Conservation (phyloP, 2,113 vertebrate genomes). For the Ranitomeya variabilis region DNA sequence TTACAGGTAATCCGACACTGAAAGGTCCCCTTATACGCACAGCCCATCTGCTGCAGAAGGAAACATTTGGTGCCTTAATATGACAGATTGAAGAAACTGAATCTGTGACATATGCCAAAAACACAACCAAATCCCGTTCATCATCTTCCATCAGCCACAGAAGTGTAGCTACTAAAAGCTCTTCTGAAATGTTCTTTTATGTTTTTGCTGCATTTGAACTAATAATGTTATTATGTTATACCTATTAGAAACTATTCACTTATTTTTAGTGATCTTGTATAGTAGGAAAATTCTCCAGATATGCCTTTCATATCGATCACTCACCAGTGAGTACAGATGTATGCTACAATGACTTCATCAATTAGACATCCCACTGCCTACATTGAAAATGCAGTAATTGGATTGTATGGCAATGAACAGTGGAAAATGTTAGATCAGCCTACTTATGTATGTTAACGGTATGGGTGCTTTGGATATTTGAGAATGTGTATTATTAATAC, state of each 20-base stretch:
- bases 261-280: background rate
- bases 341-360: background rate
- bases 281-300: background rate
- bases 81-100: slow-evolving; percentile 34
- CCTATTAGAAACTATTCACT: background rate
- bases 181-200: background rate
- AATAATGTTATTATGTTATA: background rate
- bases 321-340: background rate
- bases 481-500: slow-evolving; percentile 9
- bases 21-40: background rate
- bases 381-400: background rate
- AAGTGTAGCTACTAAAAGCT: background rate
- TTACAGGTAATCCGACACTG: slow-evolving; percentile 41
- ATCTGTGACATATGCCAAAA: slow-evolving; percentile 44
- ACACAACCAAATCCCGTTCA: background rate
- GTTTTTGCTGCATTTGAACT: background rate
- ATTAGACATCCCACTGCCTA: background rate
- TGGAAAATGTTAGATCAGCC: slow-evolving; percentile 15
- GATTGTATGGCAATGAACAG: background rate
- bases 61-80: slow-evolving; percentile 40
- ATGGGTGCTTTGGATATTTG: slow-evolving; percentile 14
- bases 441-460: background rate
- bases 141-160: background rate
- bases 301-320: background rate
- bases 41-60: slow-evolving; percentile 41